A percentile compares a stretch with the other conserved stretches of the same genome.
phyloP scores from a whole-genome alignment of 2,113 vertebrate species.

The Triplophysa rosa region DNA sequence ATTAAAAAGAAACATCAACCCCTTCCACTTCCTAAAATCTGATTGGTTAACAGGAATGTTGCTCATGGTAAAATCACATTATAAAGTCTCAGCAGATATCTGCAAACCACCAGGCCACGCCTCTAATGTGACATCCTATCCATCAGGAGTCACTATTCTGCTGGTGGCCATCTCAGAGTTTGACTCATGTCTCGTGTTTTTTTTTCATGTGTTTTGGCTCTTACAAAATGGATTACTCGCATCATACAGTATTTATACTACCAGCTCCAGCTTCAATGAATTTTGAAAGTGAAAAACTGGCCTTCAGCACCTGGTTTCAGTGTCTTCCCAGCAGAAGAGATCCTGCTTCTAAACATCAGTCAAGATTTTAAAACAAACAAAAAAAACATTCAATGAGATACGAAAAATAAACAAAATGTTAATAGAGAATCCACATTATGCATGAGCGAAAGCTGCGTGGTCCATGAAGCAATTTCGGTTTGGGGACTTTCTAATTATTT shows the following conservation, averaged over 20 bases:
- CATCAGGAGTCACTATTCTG: neutral
- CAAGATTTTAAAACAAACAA: neutral
- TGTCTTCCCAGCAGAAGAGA: neutral
- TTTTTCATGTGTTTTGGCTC: conserved; percentile 14
- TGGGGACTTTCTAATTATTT: no score
- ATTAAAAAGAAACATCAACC: no score
- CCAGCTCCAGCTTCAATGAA: neutral
- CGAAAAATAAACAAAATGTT: no score
- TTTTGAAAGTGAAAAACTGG: neutral
- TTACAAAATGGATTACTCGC: neutral
- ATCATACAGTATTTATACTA: conserved; percentile 17
- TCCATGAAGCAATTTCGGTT: no score
- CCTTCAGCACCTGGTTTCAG: neutral
- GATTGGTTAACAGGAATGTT: no score
- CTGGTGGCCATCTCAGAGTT: neutral
- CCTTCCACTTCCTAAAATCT: no score
- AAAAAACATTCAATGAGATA: neutral
- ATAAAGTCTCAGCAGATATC: neutral
- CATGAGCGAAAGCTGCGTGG: no score
- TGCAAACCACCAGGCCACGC: neutral
- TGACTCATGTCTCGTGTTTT: conserved; percentile 7
- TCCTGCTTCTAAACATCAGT: conserved; percentile 2
- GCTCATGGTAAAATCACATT: no score
- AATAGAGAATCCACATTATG: no score
- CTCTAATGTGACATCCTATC: no score